A percentile compares a stretch with the other conserved stretches of the same genome.
These are phyloP conservation scores for Telmatherina bonti DNA, from an alignment of 2,797 vertebrate genomes.

Conservation along the genomic window DNA sequence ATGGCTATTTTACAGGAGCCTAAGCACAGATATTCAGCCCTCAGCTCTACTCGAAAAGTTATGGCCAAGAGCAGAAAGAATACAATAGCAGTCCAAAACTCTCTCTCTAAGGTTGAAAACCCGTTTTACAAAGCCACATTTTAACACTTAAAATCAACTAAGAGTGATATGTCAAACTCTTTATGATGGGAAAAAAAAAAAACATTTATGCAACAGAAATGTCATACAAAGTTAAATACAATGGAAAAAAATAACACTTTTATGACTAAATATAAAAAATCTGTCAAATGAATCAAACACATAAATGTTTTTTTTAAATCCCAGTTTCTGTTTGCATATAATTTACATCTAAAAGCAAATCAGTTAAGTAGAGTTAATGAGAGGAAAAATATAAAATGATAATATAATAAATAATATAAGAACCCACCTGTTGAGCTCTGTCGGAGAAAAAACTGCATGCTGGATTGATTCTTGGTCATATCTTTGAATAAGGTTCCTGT, in stretches of 20 bases:
- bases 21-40: slow-evolving; percentile 18
- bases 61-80: neutral
- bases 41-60: neutral
- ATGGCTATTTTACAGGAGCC: slow-evolving; percentile 18
- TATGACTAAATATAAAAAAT: neutral
- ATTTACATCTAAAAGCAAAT: neutral
- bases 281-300: neutral
- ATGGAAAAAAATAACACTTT: neutral
- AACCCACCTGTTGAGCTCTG: slow-evolving; percentile 66
- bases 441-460: slow-evolving; percentile 61
- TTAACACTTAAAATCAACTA: slow-evolving; percentile 3
- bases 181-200: neutral
- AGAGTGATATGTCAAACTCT: neutral
- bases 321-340: slow-evolving; percentile 2
- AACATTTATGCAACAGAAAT: neutral
- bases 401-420: slow-evolving; percentile 13
- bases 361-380: neutral
- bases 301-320: neutral
- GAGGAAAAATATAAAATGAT: no score
- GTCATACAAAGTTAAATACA: neutral
- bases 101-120: neutral
- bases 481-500: slow-evolving; percentile 42
- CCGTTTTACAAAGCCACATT: neutral
- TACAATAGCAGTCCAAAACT: slow-evolving; percentile 2
- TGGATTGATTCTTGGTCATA: slow-evolving; percentile 38